Evolutionary conservation across 1,140 invertebrate genomes (phyloP).

Genomic region (Vanessa atalanta): DNA sequence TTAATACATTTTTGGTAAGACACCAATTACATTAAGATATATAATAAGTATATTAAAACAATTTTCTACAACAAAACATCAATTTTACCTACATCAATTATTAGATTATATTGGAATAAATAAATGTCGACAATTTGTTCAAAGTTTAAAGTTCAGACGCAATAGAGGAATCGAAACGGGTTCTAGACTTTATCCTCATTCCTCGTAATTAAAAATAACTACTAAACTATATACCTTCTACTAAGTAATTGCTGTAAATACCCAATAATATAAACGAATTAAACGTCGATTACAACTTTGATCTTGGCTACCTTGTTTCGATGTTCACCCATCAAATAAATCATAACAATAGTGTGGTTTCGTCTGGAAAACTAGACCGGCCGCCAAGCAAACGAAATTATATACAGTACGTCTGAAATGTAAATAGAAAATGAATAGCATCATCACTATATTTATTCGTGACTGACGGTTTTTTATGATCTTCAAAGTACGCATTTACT

Average conservation of each 20-base stretch:
- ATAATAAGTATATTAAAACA: too few species aligned
- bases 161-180: too few species aligned
- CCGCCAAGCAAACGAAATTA: background rate
- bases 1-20: too few species aligned
- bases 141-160: too few species aligned
- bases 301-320: constrained; percentile 21
- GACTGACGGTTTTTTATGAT: constrained; percentile 48
- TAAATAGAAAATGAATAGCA: constrained; percentile 46
- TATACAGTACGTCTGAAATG: constrained; percentile 31
- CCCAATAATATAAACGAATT: background rate
- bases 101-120: too few species aligned
- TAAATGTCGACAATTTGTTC: too few species aligned
- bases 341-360: constrained; percentile 33
- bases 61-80: too few species aligned
- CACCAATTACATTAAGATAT: too few species aligned
- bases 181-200: background rate
- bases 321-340: constrained; percentile 30
- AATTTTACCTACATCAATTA: too few species aligned
- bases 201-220: background rate
- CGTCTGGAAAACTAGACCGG: constrained; percentile 29
- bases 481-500: constrained; percentile 30
- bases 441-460: constrained; percentile 51
- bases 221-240: too few species aligned
- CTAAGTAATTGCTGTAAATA: background rate
- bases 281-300: constrained; percentile 1